A percentile compares a stretch with the other conserved stretches of the same genome.
Conservation (phyloP, 1,140 invertebrate genomes). For the Heliothis subflexa region DNA sequence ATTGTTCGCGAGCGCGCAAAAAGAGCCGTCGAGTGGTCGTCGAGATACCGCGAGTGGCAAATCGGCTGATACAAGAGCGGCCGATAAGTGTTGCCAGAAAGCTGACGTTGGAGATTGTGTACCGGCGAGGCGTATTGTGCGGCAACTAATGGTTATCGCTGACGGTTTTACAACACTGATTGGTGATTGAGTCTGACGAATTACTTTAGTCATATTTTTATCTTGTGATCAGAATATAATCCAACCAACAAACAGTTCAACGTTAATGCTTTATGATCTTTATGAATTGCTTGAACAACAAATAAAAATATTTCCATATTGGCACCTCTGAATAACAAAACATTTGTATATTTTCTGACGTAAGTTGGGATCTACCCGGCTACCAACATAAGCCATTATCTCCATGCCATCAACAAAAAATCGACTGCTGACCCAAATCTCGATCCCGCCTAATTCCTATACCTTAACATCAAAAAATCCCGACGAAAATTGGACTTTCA, state of each 20-base stretch:
- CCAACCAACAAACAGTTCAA: no score
- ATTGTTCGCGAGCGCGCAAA: slow-evolving; percentile 62
- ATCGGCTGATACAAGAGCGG: slow-evolving; percentile 45
- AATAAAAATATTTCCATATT: no score
- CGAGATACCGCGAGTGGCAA: slow-evolving; percentile 59
- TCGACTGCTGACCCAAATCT: slow-evolving; percentile 27
- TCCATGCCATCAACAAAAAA: slow-evolving; percentile 29
- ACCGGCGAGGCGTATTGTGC: no score
- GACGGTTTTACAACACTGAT: background rate
- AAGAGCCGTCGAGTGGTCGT: slow-evolving; percentile 61
- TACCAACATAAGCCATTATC: slow-evolving; percentile 14
- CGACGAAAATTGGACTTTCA: slow-evolving; percentile 24
- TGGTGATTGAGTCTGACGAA: background rate
- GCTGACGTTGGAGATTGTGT: slow-evolving; percentile 43
- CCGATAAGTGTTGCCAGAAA: slow-evolving; percentile 36
- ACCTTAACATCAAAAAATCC: slow-evolving; percentile 47
- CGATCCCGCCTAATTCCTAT: slow-evolving; percentile 43
- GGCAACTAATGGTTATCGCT: background rate
- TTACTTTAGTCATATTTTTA: no score
- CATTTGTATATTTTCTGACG: background rate
- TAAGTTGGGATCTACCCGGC: background rate
- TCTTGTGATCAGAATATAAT: no score
- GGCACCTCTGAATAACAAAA: background rate
- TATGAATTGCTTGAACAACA: no score
- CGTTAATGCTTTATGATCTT: no score